Percentiles rank a stretch among this genome's conserved stretches.
Evolutionary conservation across 2,797 vertebrate species (phyloP).

Genomic region (Lithobates pipiens): DNA sequence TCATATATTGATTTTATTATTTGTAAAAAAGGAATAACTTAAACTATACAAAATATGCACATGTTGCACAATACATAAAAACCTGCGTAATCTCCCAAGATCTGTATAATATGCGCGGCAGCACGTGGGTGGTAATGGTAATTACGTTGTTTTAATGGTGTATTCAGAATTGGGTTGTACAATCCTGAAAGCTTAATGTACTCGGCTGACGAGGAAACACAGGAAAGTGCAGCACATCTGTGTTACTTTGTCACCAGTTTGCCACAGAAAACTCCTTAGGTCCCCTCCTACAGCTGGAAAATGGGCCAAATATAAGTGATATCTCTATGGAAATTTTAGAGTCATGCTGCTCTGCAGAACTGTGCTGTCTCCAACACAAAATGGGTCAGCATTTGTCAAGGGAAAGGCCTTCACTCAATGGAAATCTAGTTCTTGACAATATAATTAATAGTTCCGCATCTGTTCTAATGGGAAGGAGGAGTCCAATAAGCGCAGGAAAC

Average conservation of each 20-base stretch:
- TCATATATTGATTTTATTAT: too few species aligned
- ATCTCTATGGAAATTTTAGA: background rate
- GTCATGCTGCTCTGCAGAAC: background rate
- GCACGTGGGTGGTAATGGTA: slow-evolving; percentile 17
- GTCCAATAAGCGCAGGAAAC: background rate
- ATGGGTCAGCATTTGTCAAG: slow-evolving; percentile 40
- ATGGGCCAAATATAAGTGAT: background rate
- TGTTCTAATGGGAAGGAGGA: background rate
- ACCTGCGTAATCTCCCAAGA: background rate
- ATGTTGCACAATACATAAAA: background rate
- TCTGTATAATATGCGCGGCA: background rate
- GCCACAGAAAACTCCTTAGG: background rate
- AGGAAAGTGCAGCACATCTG: background rate
- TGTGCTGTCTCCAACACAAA: background rate
- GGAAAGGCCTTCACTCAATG: background rate
- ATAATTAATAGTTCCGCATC: slow-evolving; percentile 6
- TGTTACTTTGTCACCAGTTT: background rate
- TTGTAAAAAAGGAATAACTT: too few species aligned
- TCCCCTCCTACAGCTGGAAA: background rate
- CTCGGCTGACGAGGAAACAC: background rate
- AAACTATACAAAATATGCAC: background rate
- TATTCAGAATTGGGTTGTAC: background rate
- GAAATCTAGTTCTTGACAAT: slow-evolving; percentile 8
- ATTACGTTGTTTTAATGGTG: slow-evolving; percentile 1
- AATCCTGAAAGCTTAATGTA: background rate